Evolutionary conservation across 2,113 vertebrate species (phyloP).

Genomic region (Zootoca vivipara): DNA sequence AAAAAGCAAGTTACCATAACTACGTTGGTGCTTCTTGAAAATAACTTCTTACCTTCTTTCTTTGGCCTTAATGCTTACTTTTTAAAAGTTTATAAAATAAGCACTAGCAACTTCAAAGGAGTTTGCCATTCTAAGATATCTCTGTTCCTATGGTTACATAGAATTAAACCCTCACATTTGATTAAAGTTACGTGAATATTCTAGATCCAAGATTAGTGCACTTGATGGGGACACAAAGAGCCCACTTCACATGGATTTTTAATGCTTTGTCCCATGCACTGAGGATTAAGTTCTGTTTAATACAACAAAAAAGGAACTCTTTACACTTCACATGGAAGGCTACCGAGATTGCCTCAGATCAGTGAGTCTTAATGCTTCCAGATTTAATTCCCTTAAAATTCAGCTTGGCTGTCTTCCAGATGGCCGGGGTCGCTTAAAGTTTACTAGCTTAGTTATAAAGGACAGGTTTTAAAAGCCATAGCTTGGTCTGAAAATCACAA

Average conservation of each 20-base stretch:
- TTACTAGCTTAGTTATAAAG: not conserved
- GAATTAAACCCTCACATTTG: not conserved
- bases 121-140: not conserved
- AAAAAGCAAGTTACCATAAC: conserved; percentile 7
- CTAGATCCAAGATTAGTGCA: not conserved
- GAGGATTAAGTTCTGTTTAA: not conserved
- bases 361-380: not conserved
- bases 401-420: not conserved
- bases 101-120: not conserved
- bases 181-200: not conserved
- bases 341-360: not conserved
- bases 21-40: not conserved
- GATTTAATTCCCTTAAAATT: not conserved
- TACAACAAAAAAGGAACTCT: not conserved
- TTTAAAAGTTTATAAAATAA: not conserved
- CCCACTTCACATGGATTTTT: not conserved
- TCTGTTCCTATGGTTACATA: not conserved
- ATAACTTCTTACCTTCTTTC: not conserved
- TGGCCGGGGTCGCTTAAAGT: not conserved
- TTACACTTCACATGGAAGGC: not conserved
- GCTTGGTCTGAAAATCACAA: not conserved
- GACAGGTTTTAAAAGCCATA: not conserved
- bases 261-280: not conserved
- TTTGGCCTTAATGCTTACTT: not conserved
- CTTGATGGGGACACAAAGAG: not conserved